Percentiles rank a stretch among this genome's conserved stretches.
phyloP scores from a whole-genome alignment of 2,797 vertebrate genomes.

The Bovichtus variegatus region DNA sequence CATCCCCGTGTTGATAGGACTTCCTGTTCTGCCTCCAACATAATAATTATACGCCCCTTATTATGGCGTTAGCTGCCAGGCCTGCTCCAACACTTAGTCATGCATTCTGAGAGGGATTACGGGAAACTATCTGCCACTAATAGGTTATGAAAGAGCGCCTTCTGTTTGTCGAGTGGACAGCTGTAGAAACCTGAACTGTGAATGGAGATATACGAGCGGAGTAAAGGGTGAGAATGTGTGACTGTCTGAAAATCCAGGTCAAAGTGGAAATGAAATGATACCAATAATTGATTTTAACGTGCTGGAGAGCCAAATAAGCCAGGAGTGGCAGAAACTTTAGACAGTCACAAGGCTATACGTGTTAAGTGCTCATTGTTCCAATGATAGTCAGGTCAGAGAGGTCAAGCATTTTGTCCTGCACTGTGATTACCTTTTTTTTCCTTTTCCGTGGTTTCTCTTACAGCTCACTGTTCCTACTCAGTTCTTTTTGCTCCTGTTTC shows the following conservation, averaged over 20 bases:
- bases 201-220: constrained; percentile 11
- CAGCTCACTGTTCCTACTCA: background rate
- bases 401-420: background rate
- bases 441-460: background rate
- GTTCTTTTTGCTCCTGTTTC: background rate
- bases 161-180: constrained; percentile 74
- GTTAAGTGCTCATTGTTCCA: constrained; percentile 18
- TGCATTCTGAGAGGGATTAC: constrained; percentile 75
- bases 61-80: constrained; percentile 62
- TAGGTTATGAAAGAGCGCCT: constrained; percentile 74
- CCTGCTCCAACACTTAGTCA: constrained; percentile 67
- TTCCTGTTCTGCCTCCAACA: constrained; percentile 73
- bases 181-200: constrained; percentile 74
- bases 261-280: constrained; percentile 44
- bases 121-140: constrained; percentile 68
- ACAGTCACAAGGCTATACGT: constrained; percentile 9
- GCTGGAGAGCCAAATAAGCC: constrained; percentile 8
- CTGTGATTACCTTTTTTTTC: background rate
- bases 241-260: constrained; percentile 53
- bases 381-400: constrained; percentile 16
- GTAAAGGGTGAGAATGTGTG: constrained; percentile 28
- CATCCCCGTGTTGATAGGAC: constrained; percentile 52
- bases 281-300: constrained; percentile 21
- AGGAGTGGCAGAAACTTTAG: constrained; percentile 21
- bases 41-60: constrained; percentile 75